Conservation (phyloP, 2,888 invertebrate species). For the Callyntrura sp. region DNA sequence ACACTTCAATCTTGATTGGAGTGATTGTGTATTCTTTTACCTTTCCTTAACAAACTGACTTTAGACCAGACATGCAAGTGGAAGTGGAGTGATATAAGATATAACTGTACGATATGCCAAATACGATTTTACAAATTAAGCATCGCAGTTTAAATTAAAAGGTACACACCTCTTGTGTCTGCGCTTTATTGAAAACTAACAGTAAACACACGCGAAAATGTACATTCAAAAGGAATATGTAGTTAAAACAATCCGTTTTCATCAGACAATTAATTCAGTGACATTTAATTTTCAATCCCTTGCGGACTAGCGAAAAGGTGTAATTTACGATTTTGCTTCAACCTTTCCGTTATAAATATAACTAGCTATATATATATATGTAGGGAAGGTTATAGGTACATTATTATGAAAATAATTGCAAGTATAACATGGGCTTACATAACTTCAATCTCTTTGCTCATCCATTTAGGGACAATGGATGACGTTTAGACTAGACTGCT, state of each 20-base stretch:
- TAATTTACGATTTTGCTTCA: neutral
- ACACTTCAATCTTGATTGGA: neutral
- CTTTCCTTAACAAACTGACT: neutral
- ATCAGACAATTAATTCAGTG: conserved; percentile 1
- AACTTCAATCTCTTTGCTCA: neutral
- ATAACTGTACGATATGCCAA: conserved; percentile 13
- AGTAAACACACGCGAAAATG: neutral
- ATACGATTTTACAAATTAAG: conserved; percentile 38
- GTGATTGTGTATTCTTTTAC: neutral
- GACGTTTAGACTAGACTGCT: conserved; percentile 32
- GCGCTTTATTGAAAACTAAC: neutral
- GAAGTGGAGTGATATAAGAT: no score
- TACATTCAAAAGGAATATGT: neutral
- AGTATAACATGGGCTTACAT: neutral
- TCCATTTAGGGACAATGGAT: conserved; percentile 43
- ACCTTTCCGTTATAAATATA: neutral
- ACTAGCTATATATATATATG: neutral
- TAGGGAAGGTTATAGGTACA: no score
- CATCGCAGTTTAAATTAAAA: conserved; percentile 10
- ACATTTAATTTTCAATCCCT: conserved; percentile 2
- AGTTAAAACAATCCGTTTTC: no score
- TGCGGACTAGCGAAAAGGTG: neutral
- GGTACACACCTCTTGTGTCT: neutral
- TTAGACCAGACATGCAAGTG: conserved; percentile 16
- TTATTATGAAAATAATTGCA: conserved; percentile 30